Evolutionary conservation across 1,140 invertebrate species (phyloP).

Genomic region (Ptiloglossa arizonensis): DNA sequence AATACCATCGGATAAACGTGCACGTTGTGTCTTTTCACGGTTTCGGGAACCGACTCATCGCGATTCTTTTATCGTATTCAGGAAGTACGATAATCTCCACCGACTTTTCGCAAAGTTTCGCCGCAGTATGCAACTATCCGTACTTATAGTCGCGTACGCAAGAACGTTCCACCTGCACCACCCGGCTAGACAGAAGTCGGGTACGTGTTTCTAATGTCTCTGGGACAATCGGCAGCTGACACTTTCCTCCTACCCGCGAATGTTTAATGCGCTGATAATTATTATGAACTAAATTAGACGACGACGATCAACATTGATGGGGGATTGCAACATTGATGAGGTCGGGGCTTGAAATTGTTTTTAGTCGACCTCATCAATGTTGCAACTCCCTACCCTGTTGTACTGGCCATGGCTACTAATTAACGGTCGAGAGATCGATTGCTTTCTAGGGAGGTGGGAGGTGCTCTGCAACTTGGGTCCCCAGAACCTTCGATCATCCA

Average conservation of each 20-base stretch:
- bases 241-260: conserved; percentile 65
- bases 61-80: background rate
- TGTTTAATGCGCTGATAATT: conserved; percentile 69
- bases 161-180: background rate
- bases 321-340: conserved; percentile 39
- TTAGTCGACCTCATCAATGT: conserved; percentile 60
- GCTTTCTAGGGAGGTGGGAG: background rate
- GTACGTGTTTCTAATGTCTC: conserved; percentile 57
- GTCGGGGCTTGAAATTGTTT: conserved; percentile 8
- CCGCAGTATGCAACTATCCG: conserved; percentile 6
- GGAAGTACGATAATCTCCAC: conserved; percentile 26
- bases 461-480: background rate
- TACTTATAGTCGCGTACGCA: conserved; percentile 16
- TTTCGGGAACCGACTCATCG: too few relatives aligned
- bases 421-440: conserved; percentile 61
- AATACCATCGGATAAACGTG: too few relatives aligned
- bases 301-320: conserved; percentile 18
- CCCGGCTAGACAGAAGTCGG: background rate
- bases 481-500: conserved; percentile 35
- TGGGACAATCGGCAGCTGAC: conserved; percentile 66
- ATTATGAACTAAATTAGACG: conserved; percentile 70
- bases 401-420: conserved; percentile 43
- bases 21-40: too few relatives aligned
- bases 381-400: conserved; percentile 51
- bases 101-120: conserved; percentile 34